Percentiles rank a stretch among this genome's conserved stretches.
Evolutionary conservation across 2,888 invertebrate species (phyloP).

Genomic region (Caenorhabditis parvicauda): DNA sequence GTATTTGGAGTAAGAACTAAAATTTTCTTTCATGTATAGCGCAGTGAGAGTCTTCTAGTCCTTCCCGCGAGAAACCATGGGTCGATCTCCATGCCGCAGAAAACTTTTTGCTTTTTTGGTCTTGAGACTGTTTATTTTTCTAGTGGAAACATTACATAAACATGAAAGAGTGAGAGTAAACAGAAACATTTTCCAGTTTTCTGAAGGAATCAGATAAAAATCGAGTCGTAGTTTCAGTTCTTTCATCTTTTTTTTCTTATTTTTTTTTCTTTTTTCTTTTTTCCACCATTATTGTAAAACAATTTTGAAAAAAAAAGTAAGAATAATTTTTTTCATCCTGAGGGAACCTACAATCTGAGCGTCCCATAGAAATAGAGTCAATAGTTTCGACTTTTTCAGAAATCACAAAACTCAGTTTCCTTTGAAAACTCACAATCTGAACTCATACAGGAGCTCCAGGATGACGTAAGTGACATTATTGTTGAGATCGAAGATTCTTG

Average conservation of each 20-base stretch:
- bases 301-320: no score
- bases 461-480: slow-evolving; percentile 30
- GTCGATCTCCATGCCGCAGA: no score
- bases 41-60: background rate
- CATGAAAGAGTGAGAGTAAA: no score
- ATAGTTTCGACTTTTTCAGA: background rate
- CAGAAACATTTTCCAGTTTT: no score
- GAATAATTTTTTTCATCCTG: no score
- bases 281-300: no score
- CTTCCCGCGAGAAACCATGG: background rate
- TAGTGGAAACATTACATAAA: background rate
- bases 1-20: slow-evolving; percentile 40
- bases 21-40: slow-evolving; percentile 8
- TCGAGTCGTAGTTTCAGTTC: no score
- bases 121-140: background rate
- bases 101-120: background rate
- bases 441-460: slow-evolving; percentile 27
- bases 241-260: no score
- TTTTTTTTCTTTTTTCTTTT: no score
- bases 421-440: slow-evolving; percentile 31
- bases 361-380: background rate
- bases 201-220: no score
- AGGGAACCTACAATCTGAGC: no score
- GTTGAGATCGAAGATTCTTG: slow-evolving; percentile 30
- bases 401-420: background rate